Base-by-base conservation (phyloP, 2,888 invertebrate species). In the Agapostemon virescens region DNA sequence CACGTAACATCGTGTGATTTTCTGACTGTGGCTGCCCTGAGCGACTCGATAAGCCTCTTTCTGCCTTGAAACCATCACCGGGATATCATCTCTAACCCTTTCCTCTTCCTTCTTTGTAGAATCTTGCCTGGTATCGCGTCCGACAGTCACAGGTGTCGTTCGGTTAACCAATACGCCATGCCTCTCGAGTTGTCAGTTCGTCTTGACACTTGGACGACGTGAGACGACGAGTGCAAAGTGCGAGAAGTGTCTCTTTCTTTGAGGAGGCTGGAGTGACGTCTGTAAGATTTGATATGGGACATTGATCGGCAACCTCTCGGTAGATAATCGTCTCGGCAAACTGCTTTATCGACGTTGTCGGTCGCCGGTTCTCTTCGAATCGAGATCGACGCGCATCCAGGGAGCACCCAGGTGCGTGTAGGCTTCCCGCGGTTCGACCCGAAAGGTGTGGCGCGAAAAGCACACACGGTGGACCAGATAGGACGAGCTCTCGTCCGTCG, bases 361-460 rank as follows among this genome's bases (percentile, higher is more conserved):
- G 13, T 49, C 42, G 23, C 55, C 61, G 78, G 61, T 68, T n/a
- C n/a, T 13, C 42, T n/a, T 26, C n/a, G 42, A 23, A 17, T 26
- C 26, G 26, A n/a, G n/a, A 49, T 68, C 49, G 40, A n/a, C 23
- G 38, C 42, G 38, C 7, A 45, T 23, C 40, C 30, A 45, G 20
- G 5, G 52, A 23, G 52, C n/a, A 23, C 23, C 52, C 7, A 38
- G 40, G 17, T 58, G 9, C 4, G 61, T 68, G 64, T 40, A 7
- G 45, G n/a, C 23, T 81, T 82, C 72, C 75, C 81, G 81, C 73
- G 67, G 76, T 76, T 80, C 52, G 40, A n/a, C n/a, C 64, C 11
- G 40, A 0, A 83, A 83, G 82, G 79, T 83, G 82, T 79, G 83
- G 79, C 83, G 83, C 74, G 82, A 83, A 83, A 83, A 75, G 63